phyloP scores from a whole-genome alignment of 2,888 invertebrate genomes.

The Macaria liturata region DNA sequence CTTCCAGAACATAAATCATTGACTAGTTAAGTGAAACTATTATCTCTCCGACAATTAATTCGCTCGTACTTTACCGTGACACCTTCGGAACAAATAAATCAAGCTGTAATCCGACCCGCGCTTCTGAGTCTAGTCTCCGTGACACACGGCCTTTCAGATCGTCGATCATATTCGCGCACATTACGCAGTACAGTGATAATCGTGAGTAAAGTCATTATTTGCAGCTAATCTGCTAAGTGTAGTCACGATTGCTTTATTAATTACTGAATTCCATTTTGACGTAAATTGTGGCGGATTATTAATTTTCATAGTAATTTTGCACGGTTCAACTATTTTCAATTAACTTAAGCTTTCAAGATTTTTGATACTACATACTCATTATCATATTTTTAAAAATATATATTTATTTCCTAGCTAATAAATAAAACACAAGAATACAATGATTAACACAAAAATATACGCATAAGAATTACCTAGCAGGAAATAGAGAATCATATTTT shows the following conservation, averaged over 20 bases:
- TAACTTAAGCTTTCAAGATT: no score
- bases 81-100: conserved; percentile 60
- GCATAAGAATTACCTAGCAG: conserved; percentile 15
- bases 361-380: no score
- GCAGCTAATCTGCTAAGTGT: neutral
- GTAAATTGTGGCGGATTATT: neutral
- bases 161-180: conserved; percentile 15
- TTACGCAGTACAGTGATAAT: neutral
- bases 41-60: conserved; percentile 61
- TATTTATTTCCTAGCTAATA: conserved; percentile 5
- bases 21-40: conserved; percentile 51
- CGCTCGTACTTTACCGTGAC: conserved; percentile 46
- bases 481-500: conserved; percentile 25
- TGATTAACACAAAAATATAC: conserved; percentile 11
- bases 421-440: conserved; percentile 10
- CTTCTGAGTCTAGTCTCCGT: conserved; percentile 42
- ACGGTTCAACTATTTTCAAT: neutral
- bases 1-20: conserved; percentile 39
- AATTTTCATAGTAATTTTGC: neutral
- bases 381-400: no score
- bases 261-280: neutral
- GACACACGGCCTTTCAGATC: conserved; percentile 33
- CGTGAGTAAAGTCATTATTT: neutral
- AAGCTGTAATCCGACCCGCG: conserved; percentile 52
- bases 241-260: conserved; percentile 12